Conservation (phyloP, 2,113 vertebrate genomes). For the Rallus limicola region DNA sequence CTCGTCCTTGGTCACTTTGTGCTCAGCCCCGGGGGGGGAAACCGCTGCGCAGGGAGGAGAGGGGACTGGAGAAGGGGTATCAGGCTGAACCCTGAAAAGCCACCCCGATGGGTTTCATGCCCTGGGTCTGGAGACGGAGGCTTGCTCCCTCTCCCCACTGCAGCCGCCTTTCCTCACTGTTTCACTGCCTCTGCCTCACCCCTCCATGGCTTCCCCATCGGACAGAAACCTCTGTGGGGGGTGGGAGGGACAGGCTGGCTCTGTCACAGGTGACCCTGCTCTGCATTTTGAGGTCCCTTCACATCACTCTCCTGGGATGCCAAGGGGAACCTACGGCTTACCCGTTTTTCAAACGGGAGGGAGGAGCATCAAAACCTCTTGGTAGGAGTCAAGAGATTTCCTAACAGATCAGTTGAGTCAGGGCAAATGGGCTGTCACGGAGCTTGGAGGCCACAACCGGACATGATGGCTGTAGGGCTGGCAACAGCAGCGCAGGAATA, state of each 20-base stretch:
- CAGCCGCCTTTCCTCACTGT: neutral
- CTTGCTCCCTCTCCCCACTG: accelerated
- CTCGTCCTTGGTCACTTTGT: neutral
- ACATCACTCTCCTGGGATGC: no score
- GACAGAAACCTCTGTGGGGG: neutral
- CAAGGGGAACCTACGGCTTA: neutral
- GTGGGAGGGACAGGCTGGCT: neutral
- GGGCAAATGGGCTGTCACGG: accelerated
- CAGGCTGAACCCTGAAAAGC: neutral
- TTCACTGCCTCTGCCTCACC: no score
- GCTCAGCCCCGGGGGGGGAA: accelerated
- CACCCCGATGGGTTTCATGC: accelerated
- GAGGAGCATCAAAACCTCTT: neutral
- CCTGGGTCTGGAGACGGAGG: neutral
- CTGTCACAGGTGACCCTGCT: neutral
- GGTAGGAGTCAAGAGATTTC: no score
- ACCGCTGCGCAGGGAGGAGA: accelerated
- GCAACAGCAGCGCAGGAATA: no score
- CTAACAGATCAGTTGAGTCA: accelerated
- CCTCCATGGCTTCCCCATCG: accelerated
- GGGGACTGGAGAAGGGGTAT: neutral
- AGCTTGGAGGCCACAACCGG: neutral
- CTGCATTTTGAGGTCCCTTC: neutral
- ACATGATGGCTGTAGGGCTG: no score
- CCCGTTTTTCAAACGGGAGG: neutral